phyloP scores from a whole-genome alignment of 2,113 vertebrate species.

The Ranitomeya variabilis region DNA sequence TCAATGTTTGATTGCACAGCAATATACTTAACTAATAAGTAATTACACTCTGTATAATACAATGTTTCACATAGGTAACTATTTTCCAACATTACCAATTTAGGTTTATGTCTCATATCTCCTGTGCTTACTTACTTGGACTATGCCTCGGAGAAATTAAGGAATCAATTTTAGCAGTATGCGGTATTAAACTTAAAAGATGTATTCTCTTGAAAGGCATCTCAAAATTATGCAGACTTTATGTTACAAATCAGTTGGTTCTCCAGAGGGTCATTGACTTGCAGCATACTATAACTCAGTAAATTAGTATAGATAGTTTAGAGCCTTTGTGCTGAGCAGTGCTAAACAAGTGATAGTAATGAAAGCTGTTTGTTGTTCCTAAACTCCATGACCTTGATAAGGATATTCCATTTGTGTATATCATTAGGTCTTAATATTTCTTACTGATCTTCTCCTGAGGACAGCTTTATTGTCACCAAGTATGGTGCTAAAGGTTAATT shows the following conservation, averaged over 20 bases:
- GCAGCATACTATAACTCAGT: conserved; percentile 39
- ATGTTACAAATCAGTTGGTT: conserved; percentile 46
- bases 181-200: conserved; percentile 53
- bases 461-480: conserved; percentile 6
- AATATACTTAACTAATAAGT: neutral
- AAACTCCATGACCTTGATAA: conserved; percentile 47
- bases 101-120: conserved; percentile 25
- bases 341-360: conserved; percentile 41
- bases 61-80: neutral
- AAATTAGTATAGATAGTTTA: conserved; percentile 54
- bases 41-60: neutral
- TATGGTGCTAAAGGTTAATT: neutral
- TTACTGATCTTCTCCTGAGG: conserved; percentile 23
- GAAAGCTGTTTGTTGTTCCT: conserved; percentile 40
- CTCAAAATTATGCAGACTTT: conserved; percentile 48
- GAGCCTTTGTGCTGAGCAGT: conserved; percentile 46
- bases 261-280: conserved; percentile 55
- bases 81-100: conserved; percentile 4
- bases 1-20: too few species aligned
- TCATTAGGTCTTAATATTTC: conserved; percentile 12
- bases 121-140: conserved; percentile 45
- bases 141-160: conserved; percentile 49
- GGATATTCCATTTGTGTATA: conserved; percentile 5
- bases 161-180: conserved; percentile 45
- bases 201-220: conserved; percentile 47